phyloP scores from a whole-genome alignment of 2,888 invertebrate species.

The Drosophila falleni region DNA sequence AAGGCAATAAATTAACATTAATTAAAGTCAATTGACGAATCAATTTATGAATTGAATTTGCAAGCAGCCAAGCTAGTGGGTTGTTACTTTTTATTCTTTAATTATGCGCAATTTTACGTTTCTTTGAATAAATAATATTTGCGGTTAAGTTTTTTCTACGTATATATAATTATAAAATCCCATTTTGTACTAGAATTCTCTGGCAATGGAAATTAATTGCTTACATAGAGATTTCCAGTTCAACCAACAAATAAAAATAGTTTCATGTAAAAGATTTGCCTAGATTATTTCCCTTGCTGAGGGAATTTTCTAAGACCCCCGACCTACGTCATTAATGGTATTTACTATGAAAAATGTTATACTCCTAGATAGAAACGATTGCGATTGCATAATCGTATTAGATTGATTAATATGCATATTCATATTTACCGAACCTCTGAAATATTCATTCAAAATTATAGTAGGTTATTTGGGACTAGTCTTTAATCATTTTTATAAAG shows the following conservation, averaged over 20 bases:
- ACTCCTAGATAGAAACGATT: too few species aligned
- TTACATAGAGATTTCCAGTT: not conserved
- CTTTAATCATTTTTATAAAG: not conserved
- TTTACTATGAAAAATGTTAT: too few species aligned
- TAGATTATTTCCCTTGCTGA: not conserved
- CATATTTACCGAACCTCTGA: not conserved
- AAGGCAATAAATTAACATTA: conserved; percentile 59
- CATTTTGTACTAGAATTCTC: too few species aligned
- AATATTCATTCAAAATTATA: not conserved
- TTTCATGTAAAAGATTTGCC: too few species aligned
- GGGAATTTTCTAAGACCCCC: not conserved
- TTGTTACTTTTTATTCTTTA: not conserved
- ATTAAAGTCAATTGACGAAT: conserved; percentile 70
- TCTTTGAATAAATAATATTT: not conserved
- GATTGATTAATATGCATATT: too few species aligned
- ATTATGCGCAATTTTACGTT: not conserved
- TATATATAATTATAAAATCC: not conserved
- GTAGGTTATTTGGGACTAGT: not conserved
- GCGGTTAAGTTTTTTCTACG: not conserved
- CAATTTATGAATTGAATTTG: conserved; percentile 49
- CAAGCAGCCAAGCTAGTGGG: conserved; percentile 23
- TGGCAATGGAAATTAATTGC: not conserved
- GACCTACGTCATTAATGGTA: not conserved
- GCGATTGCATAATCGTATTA: not conserved
- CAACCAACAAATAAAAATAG: too few species aligned